phyloP scores from a whole-genome alignment of 2,888 invertebrate species.

The Phalera bucephala region DNA sequence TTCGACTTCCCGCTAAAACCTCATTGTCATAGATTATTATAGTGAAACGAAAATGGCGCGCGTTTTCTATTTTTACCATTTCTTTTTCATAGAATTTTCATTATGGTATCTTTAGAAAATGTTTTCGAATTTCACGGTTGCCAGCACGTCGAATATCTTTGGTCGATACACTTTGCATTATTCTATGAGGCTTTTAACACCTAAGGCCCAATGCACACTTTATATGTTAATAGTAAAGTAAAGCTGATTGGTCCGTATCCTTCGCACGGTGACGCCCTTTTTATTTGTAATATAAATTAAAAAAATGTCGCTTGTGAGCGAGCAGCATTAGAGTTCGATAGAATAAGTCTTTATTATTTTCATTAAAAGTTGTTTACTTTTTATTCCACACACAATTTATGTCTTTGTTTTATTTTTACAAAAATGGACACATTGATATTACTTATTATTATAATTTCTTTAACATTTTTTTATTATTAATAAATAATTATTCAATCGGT shows the following conservation, averaged over 20 bases:
- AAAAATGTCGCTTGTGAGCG: no score
- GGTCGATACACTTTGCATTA: no score
- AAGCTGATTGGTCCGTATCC: neutral
- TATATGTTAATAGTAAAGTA: neutral
- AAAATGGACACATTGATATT: slow-evolving; percentile 48
- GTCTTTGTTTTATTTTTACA: slow-evolving; percentile 20
- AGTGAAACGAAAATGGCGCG: no score
- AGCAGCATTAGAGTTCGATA: neutral
- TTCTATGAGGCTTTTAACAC: no score
- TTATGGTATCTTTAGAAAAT: no score
- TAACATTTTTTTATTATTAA: slow-evolving; percentile 23
- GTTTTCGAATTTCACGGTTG: no score
- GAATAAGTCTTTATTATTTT: neutral
- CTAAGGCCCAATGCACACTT: neutral
- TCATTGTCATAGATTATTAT: no score
- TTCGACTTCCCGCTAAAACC: no score
- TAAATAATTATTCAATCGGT: slow-evolving; percentile 53
- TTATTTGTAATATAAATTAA: no score
- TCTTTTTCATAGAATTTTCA: no score
- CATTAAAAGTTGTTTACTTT: slow-evolving; percentile 10
- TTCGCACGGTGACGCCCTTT: neutral
- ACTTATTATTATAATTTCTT: slow-evolving; percentile 7
- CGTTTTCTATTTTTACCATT: no score
- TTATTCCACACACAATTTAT: slow-evolving; percentile 13
- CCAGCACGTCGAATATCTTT: no score